Evolutionary conservation across 2,113 vertebrate species (phyloP).

Genomic region (Leptosomus discolor): DNA sequence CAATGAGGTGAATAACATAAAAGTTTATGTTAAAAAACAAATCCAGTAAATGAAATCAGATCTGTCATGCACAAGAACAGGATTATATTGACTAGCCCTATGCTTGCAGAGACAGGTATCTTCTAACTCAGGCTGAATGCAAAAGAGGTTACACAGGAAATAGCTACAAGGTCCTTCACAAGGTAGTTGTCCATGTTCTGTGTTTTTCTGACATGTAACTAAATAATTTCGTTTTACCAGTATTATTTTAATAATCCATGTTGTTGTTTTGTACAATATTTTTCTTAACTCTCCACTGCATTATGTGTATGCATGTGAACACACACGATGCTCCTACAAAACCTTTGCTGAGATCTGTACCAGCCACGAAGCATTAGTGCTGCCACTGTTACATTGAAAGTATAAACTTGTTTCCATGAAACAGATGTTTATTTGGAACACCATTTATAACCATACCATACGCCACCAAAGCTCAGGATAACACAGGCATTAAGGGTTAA

Average conservation of each 20-base stretch:
- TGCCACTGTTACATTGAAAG: background rate
- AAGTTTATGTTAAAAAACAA: background rate
- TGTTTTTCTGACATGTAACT: background rate
- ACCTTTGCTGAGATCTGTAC: background rate
- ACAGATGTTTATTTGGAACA: background rate
- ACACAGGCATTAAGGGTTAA: background rate
- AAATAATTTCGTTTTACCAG: background rate
- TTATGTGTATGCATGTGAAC: background rate
- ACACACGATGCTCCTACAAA: background rate
- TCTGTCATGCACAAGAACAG: background rate
- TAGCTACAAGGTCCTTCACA: background rate
- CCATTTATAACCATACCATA: background rate
- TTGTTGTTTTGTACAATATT: background rate
- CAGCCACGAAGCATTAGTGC: background rate
- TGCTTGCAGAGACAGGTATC: background rate
- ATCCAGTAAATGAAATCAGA: background rate
- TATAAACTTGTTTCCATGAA: background rate
- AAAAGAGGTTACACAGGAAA: background rate
- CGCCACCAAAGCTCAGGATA: background rate
- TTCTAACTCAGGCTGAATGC: background rate
- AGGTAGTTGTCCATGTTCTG: background rate
- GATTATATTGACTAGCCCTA: background rate
- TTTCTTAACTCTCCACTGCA: background rate
- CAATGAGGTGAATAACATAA: background rate
- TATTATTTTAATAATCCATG: background rate